phyloP scores from a whole-genome alignment of 2,888 invertebrate species.

The Drosophila suboccidentalis region DNA sequence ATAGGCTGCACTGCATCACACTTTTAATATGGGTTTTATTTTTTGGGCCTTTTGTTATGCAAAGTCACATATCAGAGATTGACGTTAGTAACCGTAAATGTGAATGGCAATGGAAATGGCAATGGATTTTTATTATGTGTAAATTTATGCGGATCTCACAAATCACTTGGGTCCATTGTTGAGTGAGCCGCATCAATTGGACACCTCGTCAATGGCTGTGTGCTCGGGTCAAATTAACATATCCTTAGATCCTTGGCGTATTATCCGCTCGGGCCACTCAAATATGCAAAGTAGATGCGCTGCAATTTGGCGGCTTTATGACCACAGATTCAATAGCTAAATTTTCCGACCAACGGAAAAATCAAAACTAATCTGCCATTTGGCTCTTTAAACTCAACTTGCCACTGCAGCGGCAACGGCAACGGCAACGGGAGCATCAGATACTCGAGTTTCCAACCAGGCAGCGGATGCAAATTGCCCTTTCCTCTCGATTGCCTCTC shows the following conservation, averaged over 20 bases:
- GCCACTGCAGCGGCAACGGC: conserved; percentile 24
- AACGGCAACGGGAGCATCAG: neutral
- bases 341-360: conserved; percentile 66
- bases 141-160: conserved; percentile 74
- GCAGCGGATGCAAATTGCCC: conserved; percentile 74
- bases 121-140: conserved; percentile 55
- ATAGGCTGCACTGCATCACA: neutral
- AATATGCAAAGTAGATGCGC: conserved; percentile 78
- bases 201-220: conserved; percentile 55
- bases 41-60: conserved; percentile 67
- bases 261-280: conserved; percentile 69
- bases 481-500: conserved; percentile 35
- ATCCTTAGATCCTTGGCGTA: conserved; percentile 72
- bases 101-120: conserved; percentile 34
- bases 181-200: conserved; percentile 66
- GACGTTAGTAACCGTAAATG: neutral
- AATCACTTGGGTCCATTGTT: conserved; percentile 80
- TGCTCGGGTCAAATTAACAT: conserved; percentile 71
- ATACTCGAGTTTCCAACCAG: conserved; percentile 16
- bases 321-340: conserved; percentile 76
- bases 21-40: neutral
- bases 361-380: conserved; percentile 81
- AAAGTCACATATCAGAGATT: conserved; percentile 51
- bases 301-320: conserved; percentile 80
- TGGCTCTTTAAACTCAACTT: conserved; percentile 40